These are phyloP conservation scores for Drosophila ironensis DNA, from an alignment of 1,140 invertebrate genomes.

Conservation along the genomic window DNA sequence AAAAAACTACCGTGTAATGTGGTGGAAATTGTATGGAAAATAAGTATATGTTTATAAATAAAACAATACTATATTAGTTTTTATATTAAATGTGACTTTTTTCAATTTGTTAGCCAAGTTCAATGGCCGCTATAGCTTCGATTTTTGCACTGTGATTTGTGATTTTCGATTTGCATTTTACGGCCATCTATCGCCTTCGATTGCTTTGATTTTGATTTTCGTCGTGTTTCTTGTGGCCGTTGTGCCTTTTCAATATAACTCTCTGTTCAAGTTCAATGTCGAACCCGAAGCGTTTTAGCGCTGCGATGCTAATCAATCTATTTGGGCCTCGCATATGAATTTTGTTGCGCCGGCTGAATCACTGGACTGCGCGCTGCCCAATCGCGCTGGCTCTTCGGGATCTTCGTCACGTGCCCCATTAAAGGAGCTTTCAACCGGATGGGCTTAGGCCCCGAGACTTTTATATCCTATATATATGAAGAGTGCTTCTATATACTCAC, in stretches of 20 bases:
- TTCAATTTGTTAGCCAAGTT: slow-evolving; percentile 16
- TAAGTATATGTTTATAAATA: not conserved
- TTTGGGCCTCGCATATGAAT: slow-evolving; percentile 14
- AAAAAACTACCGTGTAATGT: too few species aligned
- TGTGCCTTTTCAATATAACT: not conserved
- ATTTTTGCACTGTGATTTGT: slow-evolving; percentile 21
- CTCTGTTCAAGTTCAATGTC: slow-evolving; percentile 66
- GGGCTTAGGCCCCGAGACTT: not conserved
- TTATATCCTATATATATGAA: not conserved
- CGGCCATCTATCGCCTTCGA: slow-evolving; percentile 37
- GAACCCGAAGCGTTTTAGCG: slow-evolving; percentile 19
- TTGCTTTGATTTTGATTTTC: slow-evolving; percentile 30
- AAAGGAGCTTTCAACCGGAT: not conserved
- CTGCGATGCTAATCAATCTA: slow-evolving; percentile 30
- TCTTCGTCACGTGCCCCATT: slow-evolving; percentile 13
- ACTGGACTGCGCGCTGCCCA: too few species aligned
- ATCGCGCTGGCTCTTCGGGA: too few species aligned
- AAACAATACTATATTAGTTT: not conserved
- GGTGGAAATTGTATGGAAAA: too few species aligned
- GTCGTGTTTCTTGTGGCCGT: slow-evolving; percentile 9
- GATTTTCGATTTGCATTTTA: slow-evolving; percentile 66
- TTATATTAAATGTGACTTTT: not conserved
- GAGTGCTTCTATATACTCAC: slow-evolving; percentile 84
- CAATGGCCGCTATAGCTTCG: slow-evolving; percentile 38
- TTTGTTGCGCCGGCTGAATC: not conserved